Base-by-base conservation (phyloP, 2,888 invertebrate genomes). In the Pachymerium ferrugineum region DNA sequence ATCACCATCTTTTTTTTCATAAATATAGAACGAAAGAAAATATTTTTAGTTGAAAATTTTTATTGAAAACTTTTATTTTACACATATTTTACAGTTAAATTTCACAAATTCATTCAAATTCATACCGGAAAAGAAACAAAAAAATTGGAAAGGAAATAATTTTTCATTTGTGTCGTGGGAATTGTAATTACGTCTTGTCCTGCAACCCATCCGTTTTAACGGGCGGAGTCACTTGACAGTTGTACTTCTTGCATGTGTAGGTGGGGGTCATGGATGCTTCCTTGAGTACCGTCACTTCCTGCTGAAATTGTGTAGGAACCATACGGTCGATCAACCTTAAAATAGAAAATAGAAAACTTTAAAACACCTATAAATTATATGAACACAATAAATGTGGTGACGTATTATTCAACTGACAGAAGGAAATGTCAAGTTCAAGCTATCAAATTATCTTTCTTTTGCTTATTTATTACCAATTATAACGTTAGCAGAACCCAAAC, bases 311-410 rank as follows among this genome's bases (percentile, higher is more conserved):
- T 30, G 29, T 31, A 16, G 70, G 70, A 33, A 70, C 29, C 70
- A 70, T 70, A 19, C 33, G 70, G 16, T 70, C 70, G n/a, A 70
- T 70, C 31, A 70, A 35, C 35, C 70, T 70, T 31, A 3, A 70
- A 70, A 70, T 5, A n/a, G 10, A 29, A 12, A 70, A 31, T 12
- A 70, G 29, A 70, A 70, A 68, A 68, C 4, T 14, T 12, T 14
- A 67, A 28, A 68, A 54, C 38, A n/a, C n/a, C n/a, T n/a, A n/a
- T n/a, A n/a, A n/a, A n/a, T n/a, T n/a, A n/a, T n/a, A n/a, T n/a
- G n/a, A n/a, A n/a, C n/a, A n/a, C n/a, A n/a, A n/a, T n/a, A n/a
- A n/a, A n/a, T n/a, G n/a, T n/a, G n/a, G n/a, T n/a, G n/a, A n/a
- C n/a, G n/a, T n/a, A n/a, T n/a, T n/a, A n/a, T n/a, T n/a, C n/a